phyloP scores from a whole-genome alignment of 30 jellyfish, hydroid and myxozoan species.

The Pelagia noctiluca region DNA sequence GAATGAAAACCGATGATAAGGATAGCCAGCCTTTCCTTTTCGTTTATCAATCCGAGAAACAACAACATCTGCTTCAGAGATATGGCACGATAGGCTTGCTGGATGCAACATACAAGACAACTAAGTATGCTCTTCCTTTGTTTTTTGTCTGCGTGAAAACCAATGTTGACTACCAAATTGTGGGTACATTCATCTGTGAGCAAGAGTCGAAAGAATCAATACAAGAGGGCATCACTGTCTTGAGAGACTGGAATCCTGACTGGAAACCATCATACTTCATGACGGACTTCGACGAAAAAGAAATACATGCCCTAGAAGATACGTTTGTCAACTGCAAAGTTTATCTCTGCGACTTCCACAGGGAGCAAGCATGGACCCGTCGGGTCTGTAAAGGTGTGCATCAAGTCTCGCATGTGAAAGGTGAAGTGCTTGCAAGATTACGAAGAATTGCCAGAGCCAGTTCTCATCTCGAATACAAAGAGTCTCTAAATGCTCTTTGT shows the following conservation, averaged over 20 bases:
- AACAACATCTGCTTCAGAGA: neutral
- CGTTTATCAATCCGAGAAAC: conserved; percentile 10
- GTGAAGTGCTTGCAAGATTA: neutral
- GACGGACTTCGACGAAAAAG: conserved; percentile 65
- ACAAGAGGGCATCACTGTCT: conserved; percentile 20
- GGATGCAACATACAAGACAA: conserved; percentile 45
- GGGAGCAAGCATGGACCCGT: conserved; percentile 63
- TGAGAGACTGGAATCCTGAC: conserved; percentile 38
- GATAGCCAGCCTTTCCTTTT: neutral
- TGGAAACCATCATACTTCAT: conserved; percentile 60
- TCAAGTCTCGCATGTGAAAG: neutral
- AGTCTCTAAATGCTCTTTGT: neutral
- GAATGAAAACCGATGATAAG: conserved; percentile 7
- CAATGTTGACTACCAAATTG: conserved; percentile 48
- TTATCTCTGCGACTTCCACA: conserved; percentile 65
- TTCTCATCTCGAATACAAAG: neutral
- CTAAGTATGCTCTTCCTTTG: conserved; percentile 28
- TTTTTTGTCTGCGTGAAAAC: conserved; percentile 52
- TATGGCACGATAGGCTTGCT: conserved; percentile 18
- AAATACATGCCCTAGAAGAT: conserved; percentile 44
- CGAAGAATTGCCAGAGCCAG: neutral
- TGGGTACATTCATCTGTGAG: conserved; percentile 37
- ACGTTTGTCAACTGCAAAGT: conserved; percentile 9
- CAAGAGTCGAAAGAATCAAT: conserved; percentile 41
- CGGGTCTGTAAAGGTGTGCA: conserved; percentile 24